phyloP scores from a whole-genome alignment of 2,113 vertebrate genomes.

The Procavia capensis region DNA sequence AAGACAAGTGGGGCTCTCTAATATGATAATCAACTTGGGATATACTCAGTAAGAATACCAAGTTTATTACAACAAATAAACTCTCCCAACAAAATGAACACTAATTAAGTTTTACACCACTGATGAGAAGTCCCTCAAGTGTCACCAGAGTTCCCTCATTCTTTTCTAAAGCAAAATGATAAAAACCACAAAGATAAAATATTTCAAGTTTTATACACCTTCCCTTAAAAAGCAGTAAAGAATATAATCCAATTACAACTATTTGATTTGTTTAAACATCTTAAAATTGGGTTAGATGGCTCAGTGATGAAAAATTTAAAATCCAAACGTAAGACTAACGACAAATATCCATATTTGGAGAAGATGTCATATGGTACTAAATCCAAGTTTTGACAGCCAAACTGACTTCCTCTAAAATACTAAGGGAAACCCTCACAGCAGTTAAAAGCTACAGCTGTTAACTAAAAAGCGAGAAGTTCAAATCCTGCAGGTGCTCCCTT shows the following conservation, averaged over 20 bases:
- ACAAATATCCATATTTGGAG: slow-evolving; percentile 32
- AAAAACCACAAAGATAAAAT: slow-evolving; percentile 50
- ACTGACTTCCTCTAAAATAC: slow-evolving; percentile 2
- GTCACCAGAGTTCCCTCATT: background rate
- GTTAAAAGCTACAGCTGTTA: too few relatives aligned
- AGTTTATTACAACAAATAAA: slow-evolving; percentile 11
- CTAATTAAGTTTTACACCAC: background rate
- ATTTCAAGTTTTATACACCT: slow-evolving; percentile 43
- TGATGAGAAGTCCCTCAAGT: background rate
- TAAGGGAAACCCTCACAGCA: too few relatives aligned
- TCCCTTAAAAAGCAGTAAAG: slow-evolving; percentile 1
- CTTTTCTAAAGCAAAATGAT: slow-evolving; percentile 39
- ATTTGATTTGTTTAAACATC: slow-evolving; percentile 54
- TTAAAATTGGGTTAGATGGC: slow-evolving; percentile 35
- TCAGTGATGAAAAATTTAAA: slow-evolving; percentile 37
- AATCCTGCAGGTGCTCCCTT: too few relatives aligned
- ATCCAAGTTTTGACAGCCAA: background rate
- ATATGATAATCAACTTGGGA: background rate
- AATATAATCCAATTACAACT: slow-evolving; percentile 19
- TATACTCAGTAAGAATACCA: background rate
- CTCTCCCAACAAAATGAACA: background rate
- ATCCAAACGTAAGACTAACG: slow-evolving; percentile 30
- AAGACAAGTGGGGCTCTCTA: slow-evolving; percentile 9
- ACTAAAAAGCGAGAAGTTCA: too few relatives aligned
- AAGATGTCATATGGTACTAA: slow-evolving; percentile 40